Conservation (phyloP, 2,888 invertebrate species). For the Chrysotoxum bicinctum region DNA sequence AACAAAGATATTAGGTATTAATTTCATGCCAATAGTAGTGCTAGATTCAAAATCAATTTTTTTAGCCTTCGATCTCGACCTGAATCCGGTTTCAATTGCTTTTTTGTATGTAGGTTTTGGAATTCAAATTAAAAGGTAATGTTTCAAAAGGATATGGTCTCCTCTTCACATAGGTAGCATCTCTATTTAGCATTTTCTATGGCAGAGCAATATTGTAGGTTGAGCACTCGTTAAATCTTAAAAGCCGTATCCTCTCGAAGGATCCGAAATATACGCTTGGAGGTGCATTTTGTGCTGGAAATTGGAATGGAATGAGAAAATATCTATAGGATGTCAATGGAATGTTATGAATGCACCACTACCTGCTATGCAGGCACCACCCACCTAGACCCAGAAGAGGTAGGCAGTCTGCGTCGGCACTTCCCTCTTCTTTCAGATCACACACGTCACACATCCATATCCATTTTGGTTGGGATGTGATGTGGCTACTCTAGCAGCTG, state of each 20-base stretch:
- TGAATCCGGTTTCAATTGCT: constrained; percentile 5
- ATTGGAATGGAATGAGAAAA: constrained; percentile 11
- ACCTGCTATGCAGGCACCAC: neutral
- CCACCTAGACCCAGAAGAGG: neutral
- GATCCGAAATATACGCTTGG: constrained; percentile 10
- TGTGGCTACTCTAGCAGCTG: neutral
- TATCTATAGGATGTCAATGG: constrained; percentile 41
- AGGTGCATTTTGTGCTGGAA: constrained; percentile 3
- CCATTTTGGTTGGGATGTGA: neutral
- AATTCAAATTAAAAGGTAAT: constrained; percentile 52
- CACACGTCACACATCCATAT: constrained; percentile 20
- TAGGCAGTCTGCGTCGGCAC: neutral
- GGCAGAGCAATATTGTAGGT: neutral
- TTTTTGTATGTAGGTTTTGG: constrained; percentile 17
- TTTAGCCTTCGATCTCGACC: constrained; percentile 23
- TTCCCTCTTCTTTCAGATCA: neutral
- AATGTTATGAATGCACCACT: constrained; percentile 54
- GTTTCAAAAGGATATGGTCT: constrained; percentile 49
- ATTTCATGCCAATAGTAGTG: constrained; percentile 38
- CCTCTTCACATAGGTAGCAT: neutral
- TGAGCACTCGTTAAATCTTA: constrained; percentile 36
- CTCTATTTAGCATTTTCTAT: neutral
- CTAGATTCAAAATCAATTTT: constrained; percentile 51
- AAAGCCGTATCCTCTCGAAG: constrained; percentile 20
- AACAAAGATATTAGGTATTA: constrained; percentile 45